Conservation (phyloP, 2,113 vertebrate genomes). For the rabbit (Oryctolagus cuniculus) region DNA sequence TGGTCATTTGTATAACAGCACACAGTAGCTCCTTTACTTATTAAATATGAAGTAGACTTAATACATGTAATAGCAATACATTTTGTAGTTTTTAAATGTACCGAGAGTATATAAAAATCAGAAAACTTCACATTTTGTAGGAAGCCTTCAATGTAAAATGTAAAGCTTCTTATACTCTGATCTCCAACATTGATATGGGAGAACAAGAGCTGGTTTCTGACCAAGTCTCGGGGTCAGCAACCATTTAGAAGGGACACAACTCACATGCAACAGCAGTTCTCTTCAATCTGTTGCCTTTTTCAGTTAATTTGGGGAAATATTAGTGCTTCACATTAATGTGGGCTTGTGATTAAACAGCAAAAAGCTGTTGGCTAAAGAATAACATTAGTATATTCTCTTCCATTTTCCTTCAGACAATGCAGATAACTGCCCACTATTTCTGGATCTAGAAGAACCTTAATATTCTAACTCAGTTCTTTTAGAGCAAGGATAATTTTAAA, state of each 20-base stretch:
- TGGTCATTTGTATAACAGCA: neutral
- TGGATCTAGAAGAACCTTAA: neutral
- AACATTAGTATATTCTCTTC: neutral
- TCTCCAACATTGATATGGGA: neutral
- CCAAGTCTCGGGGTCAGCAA: neutral
- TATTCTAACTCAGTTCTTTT: constrained; percentile 44
- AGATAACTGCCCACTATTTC: neutral
- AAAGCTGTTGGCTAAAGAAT: neutral
- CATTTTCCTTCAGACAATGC: neutral
- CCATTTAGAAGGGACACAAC: neutral
- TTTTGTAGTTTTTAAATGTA: neutral
- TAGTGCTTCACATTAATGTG: neutral
- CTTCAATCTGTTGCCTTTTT: neutral
- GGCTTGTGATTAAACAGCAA: neutral
- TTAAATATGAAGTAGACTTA: constrained; percentile 24
- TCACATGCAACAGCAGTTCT: neutral
- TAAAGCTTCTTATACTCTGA: neutral
- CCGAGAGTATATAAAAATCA: neutral
- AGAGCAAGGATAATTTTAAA: neutral
- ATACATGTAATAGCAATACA: neutral
- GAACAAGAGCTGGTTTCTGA: neutral
- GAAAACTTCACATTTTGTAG: neutral
- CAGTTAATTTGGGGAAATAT: neutral
- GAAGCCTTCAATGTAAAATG: constrained; percentile 41
- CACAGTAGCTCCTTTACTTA: neutral